phyloP scores from a whole-genome alignment of 1,140 invertebrate genomes.

The Philopotamus ludificatus region DNA sequence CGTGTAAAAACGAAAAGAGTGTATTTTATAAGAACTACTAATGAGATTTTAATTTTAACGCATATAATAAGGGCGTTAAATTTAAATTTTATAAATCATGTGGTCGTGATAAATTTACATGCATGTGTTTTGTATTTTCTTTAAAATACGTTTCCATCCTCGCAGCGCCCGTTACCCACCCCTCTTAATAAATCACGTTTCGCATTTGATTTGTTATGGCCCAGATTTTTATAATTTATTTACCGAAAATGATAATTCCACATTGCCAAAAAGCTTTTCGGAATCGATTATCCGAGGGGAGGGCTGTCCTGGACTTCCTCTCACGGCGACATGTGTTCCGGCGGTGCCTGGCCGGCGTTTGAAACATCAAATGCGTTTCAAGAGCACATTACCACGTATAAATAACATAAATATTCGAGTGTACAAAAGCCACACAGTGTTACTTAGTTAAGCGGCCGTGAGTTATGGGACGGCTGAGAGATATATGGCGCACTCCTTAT shows the following conservation, averaged over 20 bases:
- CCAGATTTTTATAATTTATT: neutral
- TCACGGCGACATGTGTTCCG: neutral
- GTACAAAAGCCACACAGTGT: constrained; percentile 41
- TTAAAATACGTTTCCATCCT: neutral
- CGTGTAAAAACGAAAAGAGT: no score
- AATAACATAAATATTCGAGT: constrained; percentile 41
- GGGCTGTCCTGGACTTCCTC: neutral
- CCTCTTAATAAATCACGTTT: neutral
- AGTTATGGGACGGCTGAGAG: constrained; percentile 40
- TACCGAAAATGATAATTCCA: neutral
- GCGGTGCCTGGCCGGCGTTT: constrained; percentile 24
- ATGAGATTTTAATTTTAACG: no score
- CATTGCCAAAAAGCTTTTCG: neutral
- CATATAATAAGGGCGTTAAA: no score
- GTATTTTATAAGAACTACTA: no score
- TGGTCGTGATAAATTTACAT: no score
- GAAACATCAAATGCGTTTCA: constrained; percentile 42
- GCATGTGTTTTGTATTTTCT: neutral
- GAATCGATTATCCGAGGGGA: neutral
- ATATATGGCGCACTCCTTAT: constrained; percentile 42
- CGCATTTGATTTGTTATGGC: no score
- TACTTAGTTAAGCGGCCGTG: constrained; percentile 41
- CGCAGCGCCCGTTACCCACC: neutral
- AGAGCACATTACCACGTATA: constrained; percentile 42
- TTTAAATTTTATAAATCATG: no score